Percentiles rank a stretch among this genome's conserved stretches.
Conservation (phyloP, 2,888 invertebrate species). For the Ceratothoa steindachneri region DNA sequence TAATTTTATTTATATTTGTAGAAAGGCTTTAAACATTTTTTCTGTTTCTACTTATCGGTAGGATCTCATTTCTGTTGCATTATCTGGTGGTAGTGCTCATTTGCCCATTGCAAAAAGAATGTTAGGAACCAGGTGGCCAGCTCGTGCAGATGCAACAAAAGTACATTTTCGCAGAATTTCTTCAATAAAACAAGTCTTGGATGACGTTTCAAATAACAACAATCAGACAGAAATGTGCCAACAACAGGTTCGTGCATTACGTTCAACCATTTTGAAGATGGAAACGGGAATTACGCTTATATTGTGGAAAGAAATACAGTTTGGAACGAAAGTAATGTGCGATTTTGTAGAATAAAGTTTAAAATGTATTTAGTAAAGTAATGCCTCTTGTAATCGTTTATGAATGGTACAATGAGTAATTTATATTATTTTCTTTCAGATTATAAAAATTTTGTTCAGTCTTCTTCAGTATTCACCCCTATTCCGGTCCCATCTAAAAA, state of each 20-base stretch:
- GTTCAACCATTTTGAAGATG: neutral
- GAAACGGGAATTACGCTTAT: neutral
- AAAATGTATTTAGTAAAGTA: too few relatives aligned
- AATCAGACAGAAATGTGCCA: constrained; percentile 3
- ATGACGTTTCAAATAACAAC: constrained; percentile 4
- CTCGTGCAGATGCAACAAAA: constrained; percentile 8
- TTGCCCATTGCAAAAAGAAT: constrained; percentile 2
- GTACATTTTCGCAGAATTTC: too few relatives aligned
- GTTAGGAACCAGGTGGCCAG: constrained; percentile 13
- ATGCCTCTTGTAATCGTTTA: too few relatives aligned
- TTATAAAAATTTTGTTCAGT: too few relatives aligned
- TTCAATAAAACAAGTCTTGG: constrained; percentile 6
- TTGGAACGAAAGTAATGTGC: too few relatives aligned
- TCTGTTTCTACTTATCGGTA: constrained; percentile 15
- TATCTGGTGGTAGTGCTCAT: neutral
- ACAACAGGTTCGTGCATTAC: neutral
- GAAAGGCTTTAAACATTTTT: constrained; percentile 17
- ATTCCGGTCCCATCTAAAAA: too few relatives aligned
- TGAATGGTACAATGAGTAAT: too few relatives aligned
- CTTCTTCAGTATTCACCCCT: too few relatives aligned
- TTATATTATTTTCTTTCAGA: too few relatives aligned
- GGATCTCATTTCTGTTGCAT: neutral
- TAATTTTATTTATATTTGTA: constrained; percentile 3
- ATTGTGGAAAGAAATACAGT: too few relatives aligned
- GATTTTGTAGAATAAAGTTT: too few relatives aligned